These are phyloP conservation scores for Cossypha polioptera DNA, from an alignment of 2,797 vertebrate species.

Conservation along the genomic window DNA sequence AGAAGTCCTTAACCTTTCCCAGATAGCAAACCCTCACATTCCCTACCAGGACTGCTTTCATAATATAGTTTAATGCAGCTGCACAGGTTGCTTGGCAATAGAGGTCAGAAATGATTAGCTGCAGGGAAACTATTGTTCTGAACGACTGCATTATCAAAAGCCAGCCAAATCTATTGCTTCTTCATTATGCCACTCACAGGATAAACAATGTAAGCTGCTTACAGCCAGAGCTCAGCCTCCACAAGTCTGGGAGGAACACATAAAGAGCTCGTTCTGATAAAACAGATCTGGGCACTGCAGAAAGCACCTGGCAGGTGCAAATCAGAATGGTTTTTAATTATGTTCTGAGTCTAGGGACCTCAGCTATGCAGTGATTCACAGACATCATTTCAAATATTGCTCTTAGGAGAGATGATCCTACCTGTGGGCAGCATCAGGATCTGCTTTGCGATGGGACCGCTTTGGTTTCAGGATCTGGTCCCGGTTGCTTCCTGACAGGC, in stretches of 20 bases:
- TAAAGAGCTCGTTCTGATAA: background rate
- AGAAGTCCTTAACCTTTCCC: slow-evolving; percentile 9
- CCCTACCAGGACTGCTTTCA: slow-evolving; percentile 35
- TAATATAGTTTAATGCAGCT: background rate
- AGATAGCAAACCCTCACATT: background rate
- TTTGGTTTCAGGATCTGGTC: slow-evolving; percentile 89
- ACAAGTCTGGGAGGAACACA: background rate
- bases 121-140: slow-evolving; percentile 66
- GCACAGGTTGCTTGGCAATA: slow-evolving; percentile 67
- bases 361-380: background rate
- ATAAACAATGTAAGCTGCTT: slow-evolving; percentile 68
- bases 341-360: background rate
- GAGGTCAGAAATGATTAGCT: slow-evolving; percentile 68
- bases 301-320: background rate
- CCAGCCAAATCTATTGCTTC: slow-evolving; percentile 57
- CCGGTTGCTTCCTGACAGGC: slow-evolving; percentile 77
- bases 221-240: slow-evolving; percentile 41
- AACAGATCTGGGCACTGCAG: background rate
- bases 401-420: slow-evolving; percentile 56
- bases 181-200: slow-evolving; percentile 62
- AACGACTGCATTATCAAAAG: slow-evolving; percentile 52
- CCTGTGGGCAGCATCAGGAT: slow-evolving; percentile 95
- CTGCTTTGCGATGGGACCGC: slow-evolving; percentile 93
- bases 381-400: background rate
- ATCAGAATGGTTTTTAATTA: background rate